Evolutionary conservation across 1,140 invertebrate genomes (phyloP).

Genomic region (Monomorium pharaonis): DNA sequence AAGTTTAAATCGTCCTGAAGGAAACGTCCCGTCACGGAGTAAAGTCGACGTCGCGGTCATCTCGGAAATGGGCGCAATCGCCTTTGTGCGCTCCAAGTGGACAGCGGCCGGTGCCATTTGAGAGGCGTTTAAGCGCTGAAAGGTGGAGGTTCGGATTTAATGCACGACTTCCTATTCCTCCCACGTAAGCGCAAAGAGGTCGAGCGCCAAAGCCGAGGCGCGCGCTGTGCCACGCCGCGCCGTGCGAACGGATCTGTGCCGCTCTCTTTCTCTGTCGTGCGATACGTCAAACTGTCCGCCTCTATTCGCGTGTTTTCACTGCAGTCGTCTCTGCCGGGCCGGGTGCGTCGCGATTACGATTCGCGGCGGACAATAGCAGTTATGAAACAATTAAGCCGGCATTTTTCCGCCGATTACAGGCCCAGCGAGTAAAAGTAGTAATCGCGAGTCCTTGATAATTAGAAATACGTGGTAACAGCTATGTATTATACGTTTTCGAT

Average conservation of each 20-base stretch:
- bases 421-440: not conserved
- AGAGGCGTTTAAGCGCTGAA: conserved; percentile 74
- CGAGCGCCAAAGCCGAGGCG: conserved; percentile 42
- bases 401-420: not conserved
- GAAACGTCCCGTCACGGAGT: not conserved
- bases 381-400: not conserved
- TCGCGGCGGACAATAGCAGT: not conserved
- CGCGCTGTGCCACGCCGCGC: not conserved
- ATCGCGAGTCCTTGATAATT: conserved; percentile 15
- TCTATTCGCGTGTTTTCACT: not conserved
- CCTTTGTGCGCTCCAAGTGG: conserved; percentile 58
- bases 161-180: conserved; percentile 79
- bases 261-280: conserved; percentile 60
- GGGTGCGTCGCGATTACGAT: conserved; percentile 25
- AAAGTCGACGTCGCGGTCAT: conserved; percentile 8
- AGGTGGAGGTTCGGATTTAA: conserved; percentile 76
- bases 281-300: conserved; percentile 42
- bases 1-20: not conserved
- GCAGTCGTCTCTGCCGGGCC: too few species aligned
- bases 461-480: not conserved
- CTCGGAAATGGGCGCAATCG: conserved; percentile 31
- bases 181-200: conserved; percentile 77
- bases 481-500: not conserved
- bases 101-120: conserved; percentile 65
- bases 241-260: conserved; percentile 54